Evolutionary conservation across 2,888 invertebrate genomes (phyloP), one percentile per base, ranked within the genome.

Genomic region (Orthonevra nobilis): DNA sequence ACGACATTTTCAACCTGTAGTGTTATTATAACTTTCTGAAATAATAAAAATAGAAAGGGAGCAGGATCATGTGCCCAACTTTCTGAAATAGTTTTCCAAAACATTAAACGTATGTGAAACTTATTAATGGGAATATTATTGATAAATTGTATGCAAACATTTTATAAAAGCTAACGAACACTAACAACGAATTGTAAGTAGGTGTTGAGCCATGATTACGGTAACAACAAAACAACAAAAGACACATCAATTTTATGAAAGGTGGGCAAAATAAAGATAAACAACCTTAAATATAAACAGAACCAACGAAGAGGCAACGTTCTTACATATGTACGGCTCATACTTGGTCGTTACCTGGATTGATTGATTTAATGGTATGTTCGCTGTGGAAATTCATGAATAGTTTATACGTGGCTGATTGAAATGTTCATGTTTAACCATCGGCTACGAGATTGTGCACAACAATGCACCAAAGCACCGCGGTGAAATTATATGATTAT

Each of bases 341-440:
- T 40, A n/a, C 44, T 32, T 44, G 20, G 20, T 12, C 23, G 32
- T 30, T 58, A 44, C 14, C 23, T 28, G 23, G 23, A 60, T 60
- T 60, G 60, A 60, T 60, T 44, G 60, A 60, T 60, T 60, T 60
- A 60, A 60, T 60, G 44, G 32, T 30, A 60, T 38, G 61, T 63
- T 48, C 48, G 38, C 19, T 28, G 23, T 12, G 30, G 10, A 34
- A 63, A 48, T 48, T 48, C 38, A 63, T 46, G 38, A 63, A 63
- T 63, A 46, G 48, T 63, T 48, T 63, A 63, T 48, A 63, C 61
- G 61, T 63, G 60, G 46, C 46, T 46, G 60, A 61, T 46, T 63
- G 61, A 48, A 30, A 48, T 61, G 48, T 15, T 44, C 32, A 61
- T 23, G 34, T 61, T 63, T 38, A 63, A 48, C 48, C 48, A 38